Evolutionary conservation across 2,113 vertebrate genomes (phyloP).

Genomic region (Megaceryle torquata): DNA sequence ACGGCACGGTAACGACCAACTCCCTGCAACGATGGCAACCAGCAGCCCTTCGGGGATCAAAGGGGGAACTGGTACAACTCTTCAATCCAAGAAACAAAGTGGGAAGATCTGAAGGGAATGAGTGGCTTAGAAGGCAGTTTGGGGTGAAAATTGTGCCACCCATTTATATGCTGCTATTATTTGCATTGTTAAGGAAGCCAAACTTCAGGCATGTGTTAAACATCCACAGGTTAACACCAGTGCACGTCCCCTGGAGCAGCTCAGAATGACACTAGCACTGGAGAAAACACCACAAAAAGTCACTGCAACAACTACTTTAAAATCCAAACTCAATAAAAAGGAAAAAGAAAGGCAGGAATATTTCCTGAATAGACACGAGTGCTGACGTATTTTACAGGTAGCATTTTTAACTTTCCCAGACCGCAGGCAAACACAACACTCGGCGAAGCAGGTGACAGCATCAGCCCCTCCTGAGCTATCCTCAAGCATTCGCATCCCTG

Average conservation of each 20-base stretch:
- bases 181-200: neutral
- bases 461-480: neutral
- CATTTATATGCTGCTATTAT: neutral
- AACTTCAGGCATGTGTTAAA: neutral
- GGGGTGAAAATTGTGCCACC: accelerated
- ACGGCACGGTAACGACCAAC: neutral
- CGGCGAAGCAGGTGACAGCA: neutral
- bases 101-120: neutral
- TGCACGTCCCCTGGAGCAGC: neutral
- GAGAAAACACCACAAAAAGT: too few relatives aligned
- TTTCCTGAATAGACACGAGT: neutral
- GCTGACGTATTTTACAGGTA: neutral
- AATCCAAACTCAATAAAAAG: accelerated
- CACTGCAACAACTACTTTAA: neutral
- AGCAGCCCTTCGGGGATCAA: neutral
- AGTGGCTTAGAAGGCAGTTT: neutral
- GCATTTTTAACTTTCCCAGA: neutral
- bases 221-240: accelerated
- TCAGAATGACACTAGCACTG: neutral
- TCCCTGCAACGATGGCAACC: neutral
- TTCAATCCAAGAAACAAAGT: neutral
- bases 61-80: neutral
- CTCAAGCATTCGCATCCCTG: neutral
- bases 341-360: neutral
- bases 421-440: neutral